A percentile compares a stretch with the other conserved stretches of the same genome.
Conservation (phyloP, 2,888 invertebrate species). For the Oscheius sp. region DNA sequence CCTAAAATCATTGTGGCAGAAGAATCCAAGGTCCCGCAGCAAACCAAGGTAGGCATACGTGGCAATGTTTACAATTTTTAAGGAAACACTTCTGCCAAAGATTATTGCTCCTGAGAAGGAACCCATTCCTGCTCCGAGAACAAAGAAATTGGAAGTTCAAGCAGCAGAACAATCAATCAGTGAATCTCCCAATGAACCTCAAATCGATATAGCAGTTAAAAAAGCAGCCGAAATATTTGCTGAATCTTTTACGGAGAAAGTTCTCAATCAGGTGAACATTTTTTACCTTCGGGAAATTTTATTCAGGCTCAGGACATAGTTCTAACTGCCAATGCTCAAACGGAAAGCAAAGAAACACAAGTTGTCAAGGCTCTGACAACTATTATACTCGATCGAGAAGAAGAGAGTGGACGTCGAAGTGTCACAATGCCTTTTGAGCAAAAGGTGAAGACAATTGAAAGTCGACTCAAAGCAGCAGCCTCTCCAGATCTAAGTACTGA, state of each 20-base stretch:
- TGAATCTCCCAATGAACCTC: neutral
- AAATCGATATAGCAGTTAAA: conserved; percentile 2
- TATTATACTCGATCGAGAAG: conserved; percentile 17
- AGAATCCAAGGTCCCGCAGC: neutral
- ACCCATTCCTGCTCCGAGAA: conserved; percentile 17
- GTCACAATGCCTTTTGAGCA: conserved; percentile 32
- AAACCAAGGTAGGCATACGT: neutral
- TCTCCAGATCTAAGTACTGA: conserved; percentile 26
- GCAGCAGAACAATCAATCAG: neutral
- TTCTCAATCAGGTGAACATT: conserved; percentile 19
- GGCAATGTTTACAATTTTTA: neutral
- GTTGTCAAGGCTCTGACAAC: conserved; percentile 19
- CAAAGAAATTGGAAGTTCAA: conserved; percentile 5
- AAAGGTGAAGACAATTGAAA: conserved; percentile 24
- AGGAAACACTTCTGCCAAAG: conserved; percentile 7
- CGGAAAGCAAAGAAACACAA: conserved; percentile 19
- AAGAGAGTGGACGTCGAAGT: conserved; percentile 25
- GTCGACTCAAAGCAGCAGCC: conserved; percentile 14
- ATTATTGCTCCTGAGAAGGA: conserved; percentile 6
- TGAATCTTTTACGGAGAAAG: conserved; percentile 29
- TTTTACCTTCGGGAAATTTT: neutral
- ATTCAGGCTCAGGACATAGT: conserved; percentile 22
- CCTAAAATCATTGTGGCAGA: neutral
- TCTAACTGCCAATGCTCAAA: conserved; percentile 3
- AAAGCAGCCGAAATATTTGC: conserved; percentile 30